Evolutionary conservation across 2,888 invertebrate genomes (phyloP), one percentile per base, ranked within the genome.

Genomic region (Lumbricus terrestris): DNA sequence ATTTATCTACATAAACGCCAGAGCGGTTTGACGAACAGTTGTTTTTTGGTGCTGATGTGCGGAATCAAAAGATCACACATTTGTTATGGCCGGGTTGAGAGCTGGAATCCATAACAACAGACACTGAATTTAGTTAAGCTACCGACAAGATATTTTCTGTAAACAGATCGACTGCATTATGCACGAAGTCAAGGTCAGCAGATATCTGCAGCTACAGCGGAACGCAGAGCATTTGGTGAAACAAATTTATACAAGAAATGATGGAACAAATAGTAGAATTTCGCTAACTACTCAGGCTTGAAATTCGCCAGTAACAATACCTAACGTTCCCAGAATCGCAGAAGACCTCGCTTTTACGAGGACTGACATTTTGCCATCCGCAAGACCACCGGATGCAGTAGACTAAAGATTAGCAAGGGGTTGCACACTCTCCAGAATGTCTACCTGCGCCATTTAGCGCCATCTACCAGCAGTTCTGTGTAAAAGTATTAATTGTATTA

Each of bases 271-370:
- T 69, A n/a, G 69, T 4, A n/a, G 37, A 35, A 35, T 85, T 33
- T 18, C 37, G 37, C 34, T 13, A 35, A 35, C 34, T 85, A 23
- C 8, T 35, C 35, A 35, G 20, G 35, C 23, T 35, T 85, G 34
- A 85, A 85, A 35, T 85, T 85, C 8, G 23, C 29, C 20, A 85
- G 85, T 33, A 35, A n/a, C 8, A 29, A 69, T 85, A 85, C 85
- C 85, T 37, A 85, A 83, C 6, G 83, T n/a, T 85, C 85, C 85
- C n/a, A 85, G 85, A 37, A 85, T 34, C 85, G 85, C n/a, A 85
- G 35, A 85, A 34, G 85, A 85, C 37, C 37, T 85, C 35, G 37
- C 37, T 34, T 85, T 85, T 37, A 85, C 85, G 35, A 85, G 37
- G 37, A 85, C n/a, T 33, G 85, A 85, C 85, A 85, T 85, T 85